Base-by-base conservation (phyloP, 2,888 invertebrate genomes). In the Scaptomyza cyrtandrae region DNA sequence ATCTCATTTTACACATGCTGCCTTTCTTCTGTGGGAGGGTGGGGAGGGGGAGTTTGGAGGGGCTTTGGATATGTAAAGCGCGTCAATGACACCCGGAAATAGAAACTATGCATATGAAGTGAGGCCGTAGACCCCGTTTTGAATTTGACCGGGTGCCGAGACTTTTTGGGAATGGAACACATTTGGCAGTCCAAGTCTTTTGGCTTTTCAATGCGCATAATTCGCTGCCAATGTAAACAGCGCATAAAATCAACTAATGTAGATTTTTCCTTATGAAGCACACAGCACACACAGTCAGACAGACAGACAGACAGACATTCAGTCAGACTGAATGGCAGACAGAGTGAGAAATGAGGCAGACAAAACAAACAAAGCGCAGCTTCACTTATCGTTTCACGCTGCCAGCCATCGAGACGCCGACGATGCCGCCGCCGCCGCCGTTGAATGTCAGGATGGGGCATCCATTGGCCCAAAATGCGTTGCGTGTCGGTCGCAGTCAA, bases 161-260 rank as follows among this genome's bases (percentile, higher is more conserved):
- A 0, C 14, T 46, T 33, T 31, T 35, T 24, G 37, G 37, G 24
- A 49, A 33, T 16, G 5, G 24, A 33, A 55, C 44, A 27, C 61
- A 45, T 64, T 76, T 84, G 85, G 85, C 78, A 76, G 75, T 60
- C 65, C 65, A 77, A 84, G 79, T 79, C 81, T 79, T 73, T 62
- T 71, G 54, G 56, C 61, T 65, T 77, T 76, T 72, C 84, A 86
- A 83, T 84, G 87, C 83, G 88, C 85, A 87, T 87, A 85, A 85
- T 87, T 85, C 88, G 83, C 81, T 85, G 88, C 71, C 86, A 85
- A 79, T 86, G 85, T 85, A 85, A 85, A 85, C 86, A 87, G 86
- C 86, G 88, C 83, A 87, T 87, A 79, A 86, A 86, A 86, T 87
- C 86, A 85, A 86, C 85, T 85, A 87, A 86, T 85, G 83, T 83